Evolutionary conservation across 2,888 invertebrate genomes (phyloP), one percentile per base, ranked within the genome.

Genomic region (Drosophila mettleri): DNA sequence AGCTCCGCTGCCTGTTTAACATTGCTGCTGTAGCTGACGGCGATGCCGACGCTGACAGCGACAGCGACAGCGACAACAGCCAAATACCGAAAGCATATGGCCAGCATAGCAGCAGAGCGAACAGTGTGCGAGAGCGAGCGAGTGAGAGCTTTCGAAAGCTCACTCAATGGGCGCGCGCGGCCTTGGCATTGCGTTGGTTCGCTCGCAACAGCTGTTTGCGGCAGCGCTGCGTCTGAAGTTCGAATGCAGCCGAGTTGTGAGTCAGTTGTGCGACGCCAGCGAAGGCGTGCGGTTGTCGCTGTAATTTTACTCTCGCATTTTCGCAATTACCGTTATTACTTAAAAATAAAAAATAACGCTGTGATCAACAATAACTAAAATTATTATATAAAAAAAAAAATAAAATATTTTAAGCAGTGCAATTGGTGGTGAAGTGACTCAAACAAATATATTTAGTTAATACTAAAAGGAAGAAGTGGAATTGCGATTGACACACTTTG

Each of bases 141-240:
- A n/a, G n/a, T 8, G 45, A 22, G 58, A 29, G 59, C 66, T 68
- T 45, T 68, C 24, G 8, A 53, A 67, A 67, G 68, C 66, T 66
- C 55, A 24, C 27, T 60, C 61, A 9, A 6, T 33, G 12, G 29
- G 27, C 12, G 36, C 36, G 39, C 24, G 52, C 83, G 83, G 88
- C 88, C 83, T 82, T 87, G 86, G 86, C 86, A 79, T 76, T 86
- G 86, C 61, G 33, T 43, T 45, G 22, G 51, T 20, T 61, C 18
- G 29, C 51, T 29, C 22, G 55, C 43, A 65, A 78, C 79, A 81
- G 82, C 82, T 82, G 82, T 64, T 68, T 34, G 18, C 9, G 27
- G 36, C 53, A 49, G 20, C 43, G 63, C 69, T 63, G 66, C 57
- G 57, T 62, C 10, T 22, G 16, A 12, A 43, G 65, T 27, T 70